Conservation (phyloP, 1,140 invertebrate genomes). For the Mercenaria mercenaria region DNA sequence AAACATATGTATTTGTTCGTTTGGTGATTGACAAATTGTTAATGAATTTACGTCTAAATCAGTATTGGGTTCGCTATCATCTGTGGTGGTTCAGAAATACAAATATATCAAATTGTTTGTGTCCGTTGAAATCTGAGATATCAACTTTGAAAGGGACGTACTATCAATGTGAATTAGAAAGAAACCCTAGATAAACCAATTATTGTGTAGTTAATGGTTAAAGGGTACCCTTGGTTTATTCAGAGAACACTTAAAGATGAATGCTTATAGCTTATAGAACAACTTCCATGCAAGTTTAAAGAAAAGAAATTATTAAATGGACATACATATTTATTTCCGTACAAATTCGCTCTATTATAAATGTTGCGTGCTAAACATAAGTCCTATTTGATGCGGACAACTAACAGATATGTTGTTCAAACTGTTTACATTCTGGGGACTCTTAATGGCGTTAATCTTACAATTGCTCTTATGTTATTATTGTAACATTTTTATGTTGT, state of each 20-base stretch:
- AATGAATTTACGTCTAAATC: constrained; percentile 51
- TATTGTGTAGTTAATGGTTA: constrained; percentile 2
- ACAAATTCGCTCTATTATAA: no score
- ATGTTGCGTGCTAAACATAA: no score
- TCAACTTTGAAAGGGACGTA: not conserved
- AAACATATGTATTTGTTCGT: not conserved
- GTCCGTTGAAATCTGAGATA: constrained; percentile 37
- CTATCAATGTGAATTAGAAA: constrained; percentile 37
- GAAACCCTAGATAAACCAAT: constrained; percentile 48
- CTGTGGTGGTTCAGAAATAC: not conserved
- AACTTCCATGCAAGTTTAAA: no score
- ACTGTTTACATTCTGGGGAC: no score
- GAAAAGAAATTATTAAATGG: no score
- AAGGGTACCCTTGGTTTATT: not conserved
- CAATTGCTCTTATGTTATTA: no score
- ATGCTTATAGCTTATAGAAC: no score
- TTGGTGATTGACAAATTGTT: constrained; percentile 52
- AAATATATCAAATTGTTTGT: constrained; percentile 50
- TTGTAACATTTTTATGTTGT: no score
- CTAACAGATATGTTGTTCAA: no score
- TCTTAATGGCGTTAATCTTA: no score
- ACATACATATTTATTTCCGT: no score
- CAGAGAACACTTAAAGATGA: not conserved
- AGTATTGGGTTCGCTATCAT: constrained; percentile 1
- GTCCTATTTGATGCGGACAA: no score